phyloP scores from a whole-genome alignment of 2,113 vertebrate species.

The Hippolais icterina region DNA sequence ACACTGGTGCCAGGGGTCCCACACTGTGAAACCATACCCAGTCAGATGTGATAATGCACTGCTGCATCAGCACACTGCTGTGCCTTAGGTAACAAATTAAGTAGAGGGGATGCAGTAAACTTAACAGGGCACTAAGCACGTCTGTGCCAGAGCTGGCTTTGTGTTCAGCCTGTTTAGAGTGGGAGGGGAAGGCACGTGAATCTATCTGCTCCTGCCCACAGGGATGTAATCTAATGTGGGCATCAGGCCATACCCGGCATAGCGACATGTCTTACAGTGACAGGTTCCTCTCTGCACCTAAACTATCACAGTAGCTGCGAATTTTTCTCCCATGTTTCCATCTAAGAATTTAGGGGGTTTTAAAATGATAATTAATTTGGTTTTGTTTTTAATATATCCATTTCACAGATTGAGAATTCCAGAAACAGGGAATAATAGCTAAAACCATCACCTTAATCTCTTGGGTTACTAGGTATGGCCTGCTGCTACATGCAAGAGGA shows the following conservation, averaged over 20 bases:
- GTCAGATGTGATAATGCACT: neutral
- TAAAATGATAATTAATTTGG: neutral
- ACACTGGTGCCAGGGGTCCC: conserved; percentile 34
- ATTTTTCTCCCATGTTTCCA: neutral
- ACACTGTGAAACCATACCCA: conserved; percentile 34
- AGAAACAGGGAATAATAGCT: neutral
- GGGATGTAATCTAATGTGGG: neutral
- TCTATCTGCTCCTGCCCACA: conserved; percentile 19
- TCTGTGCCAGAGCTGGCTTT: neutral
- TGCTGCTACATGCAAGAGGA: neutral
- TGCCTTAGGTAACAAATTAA: neutral
- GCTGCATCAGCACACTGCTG: neutral
- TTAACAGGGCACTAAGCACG: neutral
- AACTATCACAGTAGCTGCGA: neutral
- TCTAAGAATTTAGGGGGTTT: neutral
- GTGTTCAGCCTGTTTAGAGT: conserved; percentile 4
- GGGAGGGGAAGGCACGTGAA: conserved; percentile 8
- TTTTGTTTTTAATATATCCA: neutral
- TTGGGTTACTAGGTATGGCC: neutral
- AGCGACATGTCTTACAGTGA: conserved; percentile 33
- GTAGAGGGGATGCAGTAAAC: neutral
- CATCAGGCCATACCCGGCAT: neutral
- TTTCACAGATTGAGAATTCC: neutral
- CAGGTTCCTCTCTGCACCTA: neutral
- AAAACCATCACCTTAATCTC: neutral